phyloP scores from a whole-genome alignment of 1,140 invertebrate genomes.

The Drosophila oshimai region DNA sequence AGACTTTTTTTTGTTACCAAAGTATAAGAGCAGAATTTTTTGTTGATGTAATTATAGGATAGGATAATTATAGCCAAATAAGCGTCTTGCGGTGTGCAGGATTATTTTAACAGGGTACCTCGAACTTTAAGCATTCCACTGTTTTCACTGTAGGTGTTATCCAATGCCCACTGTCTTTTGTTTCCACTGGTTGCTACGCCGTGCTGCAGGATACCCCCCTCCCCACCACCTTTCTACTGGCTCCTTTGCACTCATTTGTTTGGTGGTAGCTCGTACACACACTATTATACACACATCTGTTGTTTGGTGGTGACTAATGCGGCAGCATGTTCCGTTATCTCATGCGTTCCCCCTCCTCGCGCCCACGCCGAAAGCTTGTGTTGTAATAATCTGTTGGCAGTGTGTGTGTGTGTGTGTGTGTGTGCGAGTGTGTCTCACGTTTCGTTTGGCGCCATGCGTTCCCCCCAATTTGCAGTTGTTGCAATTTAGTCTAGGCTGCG shows the following conservation, averaged over 20 bases:
- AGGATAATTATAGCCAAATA: too few species aligned
- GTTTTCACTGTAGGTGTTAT: background rate
- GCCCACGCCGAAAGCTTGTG: constrained; percentile 18
- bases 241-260: constrained; percentile 38
- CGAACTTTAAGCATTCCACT: background rate
- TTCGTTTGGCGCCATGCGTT: constrained; percentile 56
- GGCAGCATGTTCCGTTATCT: constrained; percentile 54
- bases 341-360: constrained; percentile 33
- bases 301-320: constrained; percentile 58
- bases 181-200: constrained; percentile 44
- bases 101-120: too few species aligned
- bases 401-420: background rate
- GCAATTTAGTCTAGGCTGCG: constrained; percentile 56
- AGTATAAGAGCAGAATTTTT: too few species aligned
- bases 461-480: constrained; percentile 49
- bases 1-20: too few species aligned
- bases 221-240: background rate
- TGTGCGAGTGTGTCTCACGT: constrained; percentile 31
- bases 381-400: constrained; percentile 22
- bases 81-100: too few species aligned
- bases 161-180: background rate
- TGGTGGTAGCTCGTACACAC: constrained; percentile 16
- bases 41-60: too few species aligned
- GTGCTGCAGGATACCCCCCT: background rate
- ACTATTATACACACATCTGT: constrained; percentile 53